Conservation (phyloP, 2,797 vertebrate genomes). For the Rallus crepitans region DNA sequence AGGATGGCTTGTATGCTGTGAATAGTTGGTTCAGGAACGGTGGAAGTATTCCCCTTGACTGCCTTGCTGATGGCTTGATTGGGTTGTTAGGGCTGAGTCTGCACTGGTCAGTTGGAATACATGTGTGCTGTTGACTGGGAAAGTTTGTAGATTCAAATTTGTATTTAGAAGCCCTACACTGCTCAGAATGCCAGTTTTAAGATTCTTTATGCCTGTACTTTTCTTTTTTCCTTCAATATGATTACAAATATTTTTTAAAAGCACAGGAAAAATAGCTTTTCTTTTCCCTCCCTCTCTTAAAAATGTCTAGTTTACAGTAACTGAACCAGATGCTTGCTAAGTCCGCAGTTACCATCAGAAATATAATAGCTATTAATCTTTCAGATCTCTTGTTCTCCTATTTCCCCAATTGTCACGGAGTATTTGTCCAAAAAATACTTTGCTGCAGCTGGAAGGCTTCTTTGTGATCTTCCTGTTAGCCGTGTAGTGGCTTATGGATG, state of each 20-base stretch:
- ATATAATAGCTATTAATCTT: neutral
- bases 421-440: neutral
- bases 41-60: neutral
- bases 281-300: neutral
- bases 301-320: neutral
- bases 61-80: neutral
- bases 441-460: neutral
- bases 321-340: neutral
- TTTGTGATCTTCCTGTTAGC: neutral
- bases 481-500: neutral
- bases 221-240: neutral
- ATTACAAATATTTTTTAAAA: neutral
- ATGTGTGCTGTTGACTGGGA: neutral
- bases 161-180: neutral
- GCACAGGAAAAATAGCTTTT: neutral
- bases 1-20: neutral
- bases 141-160: neutral
- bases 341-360: neutral
- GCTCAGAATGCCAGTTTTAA: neutral
- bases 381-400: neutral
- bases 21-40: neutral
- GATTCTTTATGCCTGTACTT: neutral
- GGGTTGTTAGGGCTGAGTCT: neutral
- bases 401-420: neutral
- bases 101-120: rapidly evolving